Evolutionary conservation across 2,113 vertebrate species (phyloP).

Genomic region (Turdus rufiventris): DNA sequence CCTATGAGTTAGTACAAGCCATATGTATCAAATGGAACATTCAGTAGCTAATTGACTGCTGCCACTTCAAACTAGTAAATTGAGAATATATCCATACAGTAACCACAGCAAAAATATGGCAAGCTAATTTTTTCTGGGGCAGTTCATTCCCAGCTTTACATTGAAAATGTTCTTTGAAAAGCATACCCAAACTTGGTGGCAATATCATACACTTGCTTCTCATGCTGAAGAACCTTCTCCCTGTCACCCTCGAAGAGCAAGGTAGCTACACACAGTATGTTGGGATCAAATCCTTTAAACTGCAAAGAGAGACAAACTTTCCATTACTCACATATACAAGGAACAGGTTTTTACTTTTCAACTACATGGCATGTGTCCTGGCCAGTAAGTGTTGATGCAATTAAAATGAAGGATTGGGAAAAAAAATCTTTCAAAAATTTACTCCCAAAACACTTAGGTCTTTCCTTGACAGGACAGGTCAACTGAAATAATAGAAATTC

Average conservation of each 20-base stretch:
- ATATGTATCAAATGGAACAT: not conserved
- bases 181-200: slow-evolving; percentile 96
- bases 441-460: not conserved
- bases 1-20: not conserved
- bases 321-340: not conserved
- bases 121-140: not conserved
- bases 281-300: slow-evolving; percentile 98
- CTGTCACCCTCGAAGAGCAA: slow-evolving; percentile 94
- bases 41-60: not conserved
- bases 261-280: slow-evolving; percentile 89
- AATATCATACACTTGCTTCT: slow-evolving; percentile 98
- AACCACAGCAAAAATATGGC: not conserved
- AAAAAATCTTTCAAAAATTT: not conserved
- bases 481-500: not conserved
- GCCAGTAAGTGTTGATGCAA: not conserved
- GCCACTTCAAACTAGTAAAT: not conserved
- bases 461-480: not conserved
- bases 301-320: slow-evolving; percentile 64
- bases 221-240: slow-evolving; percentile 95
- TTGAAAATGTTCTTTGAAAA: not conserved
- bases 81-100: not conserved
- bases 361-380: not conserved
- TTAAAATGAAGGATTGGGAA: not conserved
- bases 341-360: not conserved
- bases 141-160: not conserved